Percentiles rank a stretch among this genome's conserved stretches.
These are phyloP conservation scores for Atta texana DNA, from an alignment of 1,140 invertebrate genomes.

Conservation along the genomic window DNA sequence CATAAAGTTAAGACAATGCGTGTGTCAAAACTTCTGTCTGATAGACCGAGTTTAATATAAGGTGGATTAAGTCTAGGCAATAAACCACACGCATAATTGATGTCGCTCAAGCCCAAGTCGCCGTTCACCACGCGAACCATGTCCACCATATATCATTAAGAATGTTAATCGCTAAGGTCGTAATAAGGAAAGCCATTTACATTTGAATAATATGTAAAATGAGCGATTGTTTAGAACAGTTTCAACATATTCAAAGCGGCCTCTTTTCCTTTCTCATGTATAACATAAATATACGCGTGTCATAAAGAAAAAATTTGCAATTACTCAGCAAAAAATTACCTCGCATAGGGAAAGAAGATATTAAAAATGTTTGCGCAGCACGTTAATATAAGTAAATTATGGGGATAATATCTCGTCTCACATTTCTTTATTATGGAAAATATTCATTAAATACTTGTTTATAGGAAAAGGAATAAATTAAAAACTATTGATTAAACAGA, in stretches of 20 bases:
- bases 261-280: neutral
- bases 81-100: conserved; percentile 41
- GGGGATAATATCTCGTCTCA: conserved; percentile 13
- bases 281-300: neutral
- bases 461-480: neutral
- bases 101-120: neutral
- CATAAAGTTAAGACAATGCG: conserved; percentile 47
- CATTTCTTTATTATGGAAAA: conserved; percentile 6
- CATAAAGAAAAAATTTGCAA: conserved; percentile 30
- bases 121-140: neutral
- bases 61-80: conserved; percentile 12
- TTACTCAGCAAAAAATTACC: conserved; percentile 19
- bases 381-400: conserved; percentile 42
- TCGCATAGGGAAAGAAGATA: neutral
- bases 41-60: conserved; percentile 47
- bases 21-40: conserved; percentile 48
- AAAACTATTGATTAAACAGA: neutral
- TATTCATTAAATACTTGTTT: neutral
- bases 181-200: conserved; percentile 14
- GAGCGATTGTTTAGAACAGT: neutral
- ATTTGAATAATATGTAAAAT: conserved; percentile 29
- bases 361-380: conserved; percentile 35
- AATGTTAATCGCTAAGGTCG: neutral
- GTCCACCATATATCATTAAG: neutral
- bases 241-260: neutral